Evolutionary conservation across 2,888 invertebrate species (phyloP), one percentile per base, ranked within the genome.

Genomic region (Ochlodes sylvanus): DNA sequence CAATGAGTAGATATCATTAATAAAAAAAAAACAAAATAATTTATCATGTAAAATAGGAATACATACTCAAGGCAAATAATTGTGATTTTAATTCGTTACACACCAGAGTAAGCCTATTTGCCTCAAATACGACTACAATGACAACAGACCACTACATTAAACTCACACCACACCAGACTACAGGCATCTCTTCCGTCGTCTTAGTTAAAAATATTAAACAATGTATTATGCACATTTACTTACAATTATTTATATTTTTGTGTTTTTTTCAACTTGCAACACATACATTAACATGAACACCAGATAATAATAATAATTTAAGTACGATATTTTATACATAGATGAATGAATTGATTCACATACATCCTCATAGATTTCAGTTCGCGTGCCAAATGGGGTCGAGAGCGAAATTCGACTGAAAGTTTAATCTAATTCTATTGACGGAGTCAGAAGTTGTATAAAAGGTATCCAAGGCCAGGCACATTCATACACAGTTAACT

Each of bases 151-250:
- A 78, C 72, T 69, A 74, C 72, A 76, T 71, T 71, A 68, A 77
- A 76, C 73, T 74, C 77, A 75, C 76, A 78, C 79, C 79, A 76
- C 76, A 70, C 69, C 70, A 70, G 69, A 75, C 75, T 71, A 74
- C 71, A 78, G 63, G 69, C 70, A 9, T 50, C 50, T n/a, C 52
- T 27, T 52, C 14, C 52, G 27, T 52, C 27, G 52, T 9, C 52
- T 52, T 52, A 80, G 77, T 77, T 77, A 78, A 73, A 69, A 74
- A 72, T 65, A 69, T 70, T 72, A 71, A 72, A 74, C 62, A 73
- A 70, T 71, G 76, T 88, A 88, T 87, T 89, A 89, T 89, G 86
- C 87, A 84, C 78, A 79, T 80, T 80, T 79, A 66, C 71, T 79
- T 79, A 60, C 65, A 68, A 52, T 63, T 68, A 66, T 75, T 21